These are phyloP conservation scores for Lordiphosa andalusiaca DNA, from an alignment of 2,888 invertebrate genomes.

Conservation along the genomic window DNA sequence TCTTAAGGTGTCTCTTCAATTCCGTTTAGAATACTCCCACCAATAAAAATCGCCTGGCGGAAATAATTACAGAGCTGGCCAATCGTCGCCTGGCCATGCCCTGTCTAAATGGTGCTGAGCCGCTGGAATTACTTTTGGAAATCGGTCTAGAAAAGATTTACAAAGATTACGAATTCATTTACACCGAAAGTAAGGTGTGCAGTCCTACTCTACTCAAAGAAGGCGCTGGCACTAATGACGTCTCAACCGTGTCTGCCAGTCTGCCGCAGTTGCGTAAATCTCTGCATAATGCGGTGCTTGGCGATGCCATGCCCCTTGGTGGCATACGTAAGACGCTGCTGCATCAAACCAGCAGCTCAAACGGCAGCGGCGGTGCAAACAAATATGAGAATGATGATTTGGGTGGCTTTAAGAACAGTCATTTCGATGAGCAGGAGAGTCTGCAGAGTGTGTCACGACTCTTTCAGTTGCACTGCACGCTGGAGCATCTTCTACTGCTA, in stretches of 20 bases:
- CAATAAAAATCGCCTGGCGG: conserved; percentile 79
- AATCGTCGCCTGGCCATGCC: conserved; percentile 80
- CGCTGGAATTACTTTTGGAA: conserved; percentile 79
- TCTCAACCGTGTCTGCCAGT: conserved; percentile 24
- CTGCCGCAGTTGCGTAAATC: conserved; percentile 77
- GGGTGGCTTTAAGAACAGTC: conserved; percentile 77
- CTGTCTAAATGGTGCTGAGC: conserved; percentile 77
- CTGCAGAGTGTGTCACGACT: conserved; percentile 71
- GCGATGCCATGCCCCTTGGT: conserved; percentile 38
- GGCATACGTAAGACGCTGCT: conserved; percentile 74
- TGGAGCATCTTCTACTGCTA: conserved; percentile 79
- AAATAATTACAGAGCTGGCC: conserved; percentile 79
- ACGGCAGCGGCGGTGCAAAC: not conserved
- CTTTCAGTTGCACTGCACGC: conserved; percentile 76
- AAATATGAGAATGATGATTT: conserved; percentile 56
- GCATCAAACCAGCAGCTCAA: conserved; percentile 56
- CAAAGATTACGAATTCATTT: conserved; percentile 80
- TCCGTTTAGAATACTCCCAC: conserved; percentile 77
- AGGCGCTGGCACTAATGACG: conserved; percentile 7
- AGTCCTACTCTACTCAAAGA: conserved; percentile 65
- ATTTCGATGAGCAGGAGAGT: conserved; percentile 70
- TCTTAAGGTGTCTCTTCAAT: not conserved
- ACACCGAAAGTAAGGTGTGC: conserved; percentile 78
- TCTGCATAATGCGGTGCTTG: conserved; percentile 71
- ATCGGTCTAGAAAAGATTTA: conserved; percentile 79